Base-by-base conservation (phyloP, 2,888 invertebrate species). In the Bembecia ichneumoniformis region DNA sequence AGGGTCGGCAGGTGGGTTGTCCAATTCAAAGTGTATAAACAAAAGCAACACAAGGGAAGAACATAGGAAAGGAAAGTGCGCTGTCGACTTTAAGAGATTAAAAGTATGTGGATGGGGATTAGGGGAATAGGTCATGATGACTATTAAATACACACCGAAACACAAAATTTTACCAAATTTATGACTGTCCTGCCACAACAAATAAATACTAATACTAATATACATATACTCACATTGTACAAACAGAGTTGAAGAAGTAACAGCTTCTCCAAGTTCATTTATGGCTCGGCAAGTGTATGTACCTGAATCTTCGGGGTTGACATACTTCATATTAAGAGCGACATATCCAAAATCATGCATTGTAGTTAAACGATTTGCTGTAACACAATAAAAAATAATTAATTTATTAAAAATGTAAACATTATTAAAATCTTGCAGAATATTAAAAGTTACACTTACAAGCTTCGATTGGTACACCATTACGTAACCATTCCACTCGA, bases 301-400 rank as follows among this genome's bases (percentile, higher is more conserved):
- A 46, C 98, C 98, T 1, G 97, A 96, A 82, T 99, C 99, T 79
- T 97, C 97, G 16, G 97, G 96, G 70, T 95, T 95, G 0, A 96
- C 96, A 64, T 96, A 96, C 73, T 96, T 96, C 94, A 96, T 94
- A 65, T 97, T 96, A 14, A 96, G 87, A 40, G 97, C 97, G 20
- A 98, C 98, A 74, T 97, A 98, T 47, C 99, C 99, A 74, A 99
- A 98, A 76, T 99, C 99, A 72, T 98, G 96, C 93, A 97, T 96
- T 9, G 97, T 97, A 44, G 95, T 95, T 34, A 95, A 89, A 53
- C 96, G 94, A 71, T 96, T 96, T n/a, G 96, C 93, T 93, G 58
- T 51, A 76, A 77, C 47, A 50, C 53, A 50, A 43, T 7, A 46
- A 46, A 28, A 34, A 48, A 52, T 34, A 46, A 48, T 45, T 17